Evolutionary conservation across 2,888 invertebrate species (phyloP).

Genomic region (Drosophila longiperda): DNA sequence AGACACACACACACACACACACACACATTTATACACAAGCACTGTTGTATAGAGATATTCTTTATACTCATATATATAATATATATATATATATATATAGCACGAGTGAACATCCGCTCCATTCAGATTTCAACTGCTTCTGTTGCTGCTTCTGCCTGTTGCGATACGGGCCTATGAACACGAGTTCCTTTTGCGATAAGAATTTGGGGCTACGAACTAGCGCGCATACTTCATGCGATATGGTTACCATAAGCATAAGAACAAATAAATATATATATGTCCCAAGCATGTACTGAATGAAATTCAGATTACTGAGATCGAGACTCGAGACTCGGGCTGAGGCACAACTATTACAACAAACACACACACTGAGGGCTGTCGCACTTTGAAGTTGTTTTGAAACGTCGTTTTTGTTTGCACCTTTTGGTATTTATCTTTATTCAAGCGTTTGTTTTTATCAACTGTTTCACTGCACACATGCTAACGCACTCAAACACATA

Average conservation of each 20-base stretch:
- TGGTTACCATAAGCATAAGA: slow-evolving; percentile 18
- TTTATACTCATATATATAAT: slow-evolving; percentile 6
- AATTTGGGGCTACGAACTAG: slow-evolving; percentile 82
- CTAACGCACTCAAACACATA: slow-evolving; percentile 31
- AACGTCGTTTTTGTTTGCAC: slow-evolving; percentile 65
- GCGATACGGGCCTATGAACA: slow-evolving; percentile 68
- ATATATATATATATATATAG: slow-evolving; percentile 34
- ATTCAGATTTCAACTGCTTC: slow-evolving; percentile 70
- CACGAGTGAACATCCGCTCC: slow-evolving; percentile 72
- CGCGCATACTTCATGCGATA: slow-evolving; percentile 44
- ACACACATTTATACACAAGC: background rate
- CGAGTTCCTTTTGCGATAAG: slow-evolving; percentile 83
- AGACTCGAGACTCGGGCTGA: slow-evolving; percentile 1
- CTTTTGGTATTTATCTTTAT: slow-evolving; percentile 78
- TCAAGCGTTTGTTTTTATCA: slow-evolving; percentile 76
- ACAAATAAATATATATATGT: background rate
- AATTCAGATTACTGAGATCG: slow-evolving; percentile 12
- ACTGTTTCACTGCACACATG: slow-evolving; percentile 60
- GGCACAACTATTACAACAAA: slow-evolving; percentile 2
- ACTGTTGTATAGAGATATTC: slow-evolving; percentile 36
- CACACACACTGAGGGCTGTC: background rate
- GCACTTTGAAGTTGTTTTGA: slow-evolving; percentile 8
- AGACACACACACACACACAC: slow-evolving; percentile 19
- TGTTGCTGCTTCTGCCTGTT: slow-evolving; percentile 23
- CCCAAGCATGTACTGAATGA: slow-evolving; percentile 15